These are phyloP conservation scores for Sorex maritimensis DNA, from an alignment of 2,797 vertebrate genomes.

Conservation along the genomic window DNA sequence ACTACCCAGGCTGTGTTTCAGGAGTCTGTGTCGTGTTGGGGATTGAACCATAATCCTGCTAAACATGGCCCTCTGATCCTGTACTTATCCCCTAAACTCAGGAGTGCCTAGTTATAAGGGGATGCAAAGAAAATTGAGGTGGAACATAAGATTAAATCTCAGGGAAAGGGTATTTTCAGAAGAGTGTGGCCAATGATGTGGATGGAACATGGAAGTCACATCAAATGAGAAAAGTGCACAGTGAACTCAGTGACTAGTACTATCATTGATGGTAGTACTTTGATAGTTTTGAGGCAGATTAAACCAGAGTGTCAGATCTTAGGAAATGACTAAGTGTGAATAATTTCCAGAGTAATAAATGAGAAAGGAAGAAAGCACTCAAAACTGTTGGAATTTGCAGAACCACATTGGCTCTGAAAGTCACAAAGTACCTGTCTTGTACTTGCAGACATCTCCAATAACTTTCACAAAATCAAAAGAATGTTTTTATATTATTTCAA, in stretches of 20 bases:
- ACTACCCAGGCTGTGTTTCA: too few relatives aligned
- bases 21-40: too few relatives aligned
- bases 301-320: not conserved
- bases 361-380: slow-evolving; percentile 10
- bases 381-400: not conserved
- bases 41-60: too few relatives aligned
- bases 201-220: not conserved
- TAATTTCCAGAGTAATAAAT: not conserved
- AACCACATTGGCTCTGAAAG: not conserved
- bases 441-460: not conserved
- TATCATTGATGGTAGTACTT: not conserved
- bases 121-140: not conserved
- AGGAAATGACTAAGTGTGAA: not conserved
- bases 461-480: not conserved
- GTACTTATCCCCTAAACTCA: not conserved
- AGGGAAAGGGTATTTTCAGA: not conserved
- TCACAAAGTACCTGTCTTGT: not conserved
- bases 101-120: not conserved
- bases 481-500: not conserved
- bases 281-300: not conserved
- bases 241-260: not conserved
- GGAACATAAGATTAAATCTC: not conserved
- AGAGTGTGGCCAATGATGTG: not conserved
- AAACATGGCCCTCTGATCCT: too few relatives aligned
- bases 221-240: not conserved